These are phyloP conservation scores for Bolinopsis microptera DNA, from an alignment of 37 sponge, comb jelly and placozoan species.

Conservation along the genomic window DNA sequence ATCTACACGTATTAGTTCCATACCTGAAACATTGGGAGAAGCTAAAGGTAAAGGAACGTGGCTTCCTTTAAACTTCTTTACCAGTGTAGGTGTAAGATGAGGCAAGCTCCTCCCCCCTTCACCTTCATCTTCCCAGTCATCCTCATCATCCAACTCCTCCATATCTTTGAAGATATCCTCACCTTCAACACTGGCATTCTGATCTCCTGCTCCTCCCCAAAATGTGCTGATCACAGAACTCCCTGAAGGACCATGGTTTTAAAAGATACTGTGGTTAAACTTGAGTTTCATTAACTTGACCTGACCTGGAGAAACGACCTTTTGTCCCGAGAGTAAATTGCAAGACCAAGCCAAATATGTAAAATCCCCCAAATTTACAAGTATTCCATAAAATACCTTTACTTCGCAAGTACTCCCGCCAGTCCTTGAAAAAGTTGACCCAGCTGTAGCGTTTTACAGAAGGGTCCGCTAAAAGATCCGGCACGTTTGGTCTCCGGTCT, in stretches of 20 bases:
- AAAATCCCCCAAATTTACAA: too few species aligned
- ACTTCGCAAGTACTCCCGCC: background rate
- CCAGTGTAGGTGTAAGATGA: background rate
- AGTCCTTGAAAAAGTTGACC: conserved; percentile 45
- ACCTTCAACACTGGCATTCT: background rate
- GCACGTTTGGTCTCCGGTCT: background rate
- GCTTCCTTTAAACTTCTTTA: background rate
- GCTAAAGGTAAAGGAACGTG: background rate
- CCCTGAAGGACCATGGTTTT: too few species aligned
- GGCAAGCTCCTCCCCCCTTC: background rate
- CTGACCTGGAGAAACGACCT: too few species aligned
- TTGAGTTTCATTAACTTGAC: too few species aligned
- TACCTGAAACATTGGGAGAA: background rate
- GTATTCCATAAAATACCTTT: background rate
- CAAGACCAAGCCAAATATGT: too few species aligned
- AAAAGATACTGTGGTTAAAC: too few species aligned
- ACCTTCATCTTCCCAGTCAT: background rate
- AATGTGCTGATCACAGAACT: background rate
- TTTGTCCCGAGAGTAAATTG: too few species aligned
- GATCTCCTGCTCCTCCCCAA: background rate
- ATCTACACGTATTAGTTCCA: too few species aligned
- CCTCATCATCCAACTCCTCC: conserved; percentile 1
- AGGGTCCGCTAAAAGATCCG: background rate
- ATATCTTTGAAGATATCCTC: background rate
- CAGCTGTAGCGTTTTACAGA: conserved; percentile 25